Evolutionary conservation across 2,797 vertebrate genomes (phyloP).

Genomic region (Lophura swinhoii): DNA sequence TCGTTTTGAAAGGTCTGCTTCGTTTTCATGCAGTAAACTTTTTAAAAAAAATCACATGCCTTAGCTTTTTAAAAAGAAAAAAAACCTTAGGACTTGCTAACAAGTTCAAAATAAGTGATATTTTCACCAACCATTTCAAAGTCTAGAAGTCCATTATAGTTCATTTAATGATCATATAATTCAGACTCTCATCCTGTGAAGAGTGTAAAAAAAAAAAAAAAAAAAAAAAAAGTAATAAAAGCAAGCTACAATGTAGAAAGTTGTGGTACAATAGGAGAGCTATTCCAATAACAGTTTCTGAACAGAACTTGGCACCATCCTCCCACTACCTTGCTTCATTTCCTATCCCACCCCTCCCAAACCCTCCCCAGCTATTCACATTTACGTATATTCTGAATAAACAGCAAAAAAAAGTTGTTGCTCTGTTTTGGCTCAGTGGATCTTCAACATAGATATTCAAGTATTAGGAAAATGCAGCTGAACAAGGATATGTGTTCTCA

Average conservation of each 20-base stretch:
- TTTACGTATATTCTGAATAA: constrained; percentile 32
- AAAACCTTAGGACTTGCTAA: neutral
- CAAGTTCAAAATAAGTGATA: neutral
- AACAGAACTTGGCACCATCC: neutral
- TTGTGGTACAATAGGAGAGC: constrained; percentile 32
- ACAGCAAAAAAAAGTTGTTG: constrained; percentile 37
- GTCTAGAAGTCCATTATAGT: constrained; percentile 5
- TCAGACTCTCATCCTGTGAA: constrained; percentile 27
- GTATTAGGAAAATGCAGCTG: constrained; percentile 87
- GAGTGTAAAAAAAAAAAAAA: neutral
- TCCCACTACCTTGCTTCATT: neutral
- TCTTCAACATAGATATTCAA: constrained; percentile 71
- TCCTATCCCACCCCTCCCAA: neutral
- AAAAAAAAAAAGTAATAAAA: neutral
- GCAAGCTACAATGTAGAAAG: constrained; percentile 35
- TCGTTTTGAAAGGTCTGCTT: constrained; percentile 15
- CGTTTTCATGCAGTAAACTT: neutral
- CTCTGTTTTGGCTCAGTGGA: constrained; percentile 76
- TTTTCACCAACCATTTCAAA: constrained; percentile 27
- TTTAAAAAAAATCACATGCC: neutral
- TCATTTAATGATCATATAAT: constrained; percentile 17
- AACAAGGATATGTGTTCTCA: constrained; percentile 86
- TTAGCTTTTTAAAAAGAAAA: neutral
- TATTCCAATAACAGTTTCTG: constrained; percentile 8
- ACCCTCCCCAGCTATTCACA: neutral